Base-by-base conservation (phyloP, 2,797 vertebrate species). In the Tangara arthus region DNA sequence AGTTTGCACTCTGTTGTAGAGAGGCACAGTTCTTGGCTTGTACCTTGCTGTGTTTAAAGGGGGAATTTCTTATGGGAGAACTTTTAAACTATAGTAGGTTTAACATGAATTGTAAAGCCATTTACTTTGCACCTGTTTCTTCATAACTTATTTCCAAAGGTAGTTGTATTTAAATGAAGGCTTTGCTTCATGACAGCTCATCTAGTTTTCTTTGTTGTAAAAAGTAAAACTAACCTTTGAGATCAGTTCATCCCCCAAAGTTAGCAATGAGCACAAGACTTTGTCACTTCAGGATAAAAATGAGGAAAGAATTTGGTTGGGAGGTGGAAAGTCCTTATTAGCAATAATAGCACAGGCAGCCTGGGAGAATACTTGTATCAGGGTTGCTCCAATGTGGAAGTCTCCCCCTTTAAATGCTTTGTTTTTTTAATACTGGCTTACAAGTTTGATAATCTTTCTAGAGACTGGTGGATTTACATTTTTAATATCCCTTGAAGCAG, bases 61-160 rank as follows among this genome's bases (percentile, higher is more conserved):
- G 87, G 94, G 93, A 96, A 88, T 96, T 97, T 96, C 95, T 96
- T 86, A 61, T 1, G 71, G 95, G 95, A 95, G 88, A 95, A 95
- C 94, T 94, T 95, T 78, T 93, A 87, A 96, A 94, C 90, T 95
- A 32, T 95, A 70, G 91, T 93, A 93, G 82, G 93, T 95, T 87
- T 95, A 97, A 96, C 93, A 11, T 96, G 93, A 96, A 93, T 77
- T 94, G 90, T 97, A 93, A 97, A 96, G 93, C 95, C 93, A 94
- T 97, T 96, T 93, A 94, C 94, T 97, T 95, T 97, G 97, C 96
- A 96, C 97, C 95, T 97, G 82, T 97, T 94, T 96, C 90, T 96
- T 97, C 91, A 95, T 94, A 96, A 96, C 92, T 97, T 93, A 96
- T 96, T 97, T 97, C 96, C 94, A 96, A 96, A 97, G 94, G 94